Conservation (phyloP, 2,888 invertebrate species). For the Willowsia nigromaculata region DNA sequence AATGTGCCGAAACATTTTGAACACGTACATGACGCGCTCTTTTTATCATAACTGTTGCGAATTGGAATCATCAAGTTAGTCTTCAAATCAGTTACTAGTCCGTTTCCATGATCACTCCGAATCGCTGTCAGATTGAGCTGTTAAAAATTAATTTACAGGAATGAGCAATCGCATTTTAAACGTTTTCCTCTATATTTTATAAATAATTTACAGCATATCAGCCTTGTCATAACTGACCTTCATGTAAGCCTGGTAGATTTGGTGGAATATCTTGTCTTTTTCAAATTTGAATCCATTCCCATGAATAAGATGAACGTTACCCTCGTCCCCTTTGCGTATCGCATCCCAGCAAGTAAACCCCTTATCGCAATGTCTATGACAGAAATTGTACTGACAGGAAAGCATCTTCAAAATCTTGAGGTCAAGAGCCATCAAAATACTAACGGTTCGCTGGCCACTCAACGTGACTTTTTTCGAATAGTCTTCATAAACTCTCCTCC, state of each 20-base stretch:
- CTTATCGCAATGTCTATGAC: neutral
- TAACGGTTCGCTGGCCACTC: neutral
- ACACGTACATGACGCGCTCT: neutral
- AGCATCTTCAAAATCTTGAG: neutral
- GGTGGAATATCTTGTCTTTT: neutral
- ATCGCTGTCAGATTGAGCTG: neutral
- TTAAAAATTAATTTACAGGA: neutral
- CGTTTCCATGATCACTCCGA: too few relatives aligned
- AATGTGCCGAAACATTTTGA: neutral
- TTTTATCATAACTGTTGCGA: neutral
- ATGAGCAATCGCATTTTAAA: too few relatives aligned
- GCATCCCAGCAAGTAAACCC: neutral
- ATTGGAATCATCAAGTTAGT: neutral
- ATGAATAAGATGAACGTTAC: neutral
- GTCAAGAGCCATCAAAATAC: neutral
- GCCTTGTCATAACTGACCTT: neutral
- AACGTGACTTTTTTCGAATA: neutral
- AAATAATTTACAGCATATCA: too few relatives aligned
- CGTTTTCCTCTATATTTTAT: too few relatives aligned
- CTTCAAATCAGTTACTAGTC: neutral
- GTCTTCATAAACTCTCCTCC: neutral
- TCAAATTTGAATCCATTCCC: neutral
- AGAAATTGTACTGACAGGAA: neutral
- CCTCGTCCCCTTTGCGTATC: neutral
- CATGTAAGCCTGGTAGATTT: neutral